phyloP scores from a whole-genome alignment of 2,797 vertebrate genomes.

The Perodicticus potto region DNA sequence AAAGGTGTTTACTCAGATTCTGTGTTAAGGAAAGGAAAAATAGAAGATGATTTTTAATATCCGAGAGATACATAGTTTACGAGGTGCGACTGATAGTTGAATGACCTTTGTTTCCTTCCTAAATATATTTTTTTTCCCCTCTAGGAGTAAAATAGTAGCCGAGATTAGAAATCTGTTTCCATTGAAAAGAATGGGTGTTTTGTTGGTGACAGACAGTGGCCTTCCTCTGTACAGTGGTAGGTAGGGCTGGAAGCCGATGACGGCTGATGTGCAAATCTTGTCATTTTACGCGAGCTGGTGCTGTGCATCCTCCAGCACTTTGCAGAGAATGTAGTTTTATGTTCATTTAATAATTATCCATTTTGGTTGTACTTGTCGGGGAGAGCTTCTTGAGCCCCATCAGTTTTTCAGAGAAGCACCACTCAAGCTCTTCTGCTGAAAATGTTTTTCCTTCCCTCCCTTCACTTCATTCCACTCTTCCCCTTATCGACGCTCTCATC shows the following conservation, averaged over 20 bases:
- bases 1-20: not conserved
- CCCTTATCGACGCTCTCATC: constrained; percentile 92
- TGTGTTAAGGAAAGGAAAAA: not conserved
- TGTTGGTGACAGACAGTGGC: constrained; percentile 84
- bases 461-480: constrained; percentile 92
- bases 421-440: constrained; percentile 92
- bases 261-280: constrained; percentile 86
- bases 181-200: constrained; percentile 85
- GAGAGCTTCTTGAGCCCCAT: constrained; percentile 93
- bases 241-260: constrained; percentile 84
- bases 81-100: constrained; percentile 79
- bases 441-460: constrained; percentile 91
- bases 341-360: constrained; percentile 92
- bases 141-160: constrained; percentile 84
- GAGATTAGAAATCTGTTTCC: constrained; percentile 82
- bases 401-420: constrained; percentile 93
- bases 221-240: constrained; percentile 82
- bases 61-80: constrained; percentile 72
- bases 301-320: constrained; percentile 87
- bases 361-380: constrained; percentile 91
- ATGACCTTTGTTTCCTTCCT: constrained; percentile 85
- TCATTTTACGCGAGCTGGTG: constrained; percentile 85
- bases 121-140: constrained; percentile 70
- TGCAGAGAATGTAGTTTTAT: constrained; percentile 89
- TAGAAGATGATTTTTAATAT: constrained; percentile 65